A percentile compares a stretch with the other conserved stretches of the same genome.
Conservation (phyloP, 2,888 invertebrate genomes). For the Leptopilina syphax region DNA sequence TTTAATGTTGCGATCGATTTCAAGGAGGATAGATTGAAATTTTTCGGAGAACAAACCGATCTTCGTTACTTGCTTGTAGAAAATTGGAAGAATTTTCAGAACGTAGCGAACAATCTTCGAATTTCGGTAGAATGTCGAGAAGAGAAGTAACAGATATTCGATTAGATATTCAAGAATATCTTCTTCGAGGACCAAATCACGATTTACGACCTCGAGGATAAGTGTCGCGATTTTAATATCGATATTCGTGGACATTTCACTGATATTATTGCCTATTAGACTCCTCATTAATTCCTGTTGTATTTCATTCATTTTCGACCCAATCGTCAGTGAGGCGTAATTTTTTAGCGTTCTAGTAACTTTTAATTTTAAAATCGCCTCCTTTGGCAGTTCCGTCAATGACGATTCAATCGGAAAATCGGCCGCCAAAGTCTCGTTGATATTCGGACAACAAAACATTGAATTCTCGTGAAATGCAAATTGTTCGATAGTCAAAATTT, state of each 20-base stretch:
- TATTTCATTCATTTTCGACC: conserved; percentile 52
- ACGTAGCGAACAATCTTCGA: conserved; percentile 69
- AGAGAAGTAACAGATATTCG: conserved; percentile 68
- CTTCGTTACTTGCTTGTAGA: conserved; percentile 54
- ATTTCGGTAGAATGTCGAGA: conserved; percentile 66
- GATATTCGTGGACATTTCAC: conserved; percentile 54
- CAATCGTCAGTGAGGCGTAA: conserved; percentile 62
- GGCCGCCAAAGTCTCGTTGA: conserved; percentile 33
- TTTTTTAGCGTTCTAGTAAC: conserved; percentile 62
- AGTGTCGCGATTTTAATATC: conserved; percentile 69
- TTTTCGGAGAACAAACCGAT: background rate
- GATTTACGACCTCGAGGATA: conserved; percentile 68
- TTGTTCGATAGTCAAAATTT: conserved; percentile 11
- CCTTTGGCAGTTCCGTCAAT: conserved; percentile 45
- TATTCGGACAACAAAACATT: conserved; percentile 42
- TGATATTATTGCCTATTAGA: conserved; percentile 64
- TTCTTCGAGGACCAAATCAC: conserved; percentile 55
- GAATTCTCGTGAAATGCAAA: background rate
- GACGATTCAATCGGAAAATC: conserved; percentile 23
- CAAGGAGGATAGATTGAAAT: conserved; percentile 49
- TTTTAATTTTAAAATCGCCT: conserved; percentile 60
- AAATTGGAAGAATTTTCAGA: conserved; percentile 69
- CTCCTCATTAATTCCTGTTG: conserved; percentile 62
- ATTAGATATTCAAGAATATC: conserved; percentile 65
- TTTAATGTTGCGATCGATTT: conserved; percentile 43